phyloP scores from a whole-genome alignment of 1,140 invertebrate species.

The Laupala kohalensis region DNA sequence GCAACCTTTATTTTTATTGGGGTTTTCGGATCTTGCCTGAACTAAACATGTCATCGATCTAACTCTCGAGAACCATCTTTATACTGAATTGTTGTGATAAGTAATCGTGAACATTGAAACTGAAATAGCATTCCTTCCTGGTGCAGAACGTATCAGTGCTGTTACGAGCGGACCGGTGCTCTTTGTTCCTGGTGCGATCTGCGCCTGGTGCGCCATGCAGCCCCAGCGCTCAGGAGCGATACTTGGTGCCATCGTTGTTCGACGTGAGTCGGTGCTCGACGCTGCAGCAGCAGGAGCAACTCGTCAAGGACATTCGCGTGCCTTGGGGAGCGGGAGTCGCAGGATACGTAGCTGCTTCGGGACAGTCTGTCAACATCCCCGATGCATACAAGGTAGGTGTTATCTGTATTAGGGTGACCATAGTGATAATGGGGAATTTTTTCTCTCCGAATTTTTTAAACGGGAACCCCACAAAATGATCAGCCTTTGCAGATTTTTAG shows the following conservation, averaged over 20 bases:
- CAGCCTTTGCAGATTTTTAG: no score
- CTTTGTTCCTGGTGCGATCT: slow-evolving; percentile 66
- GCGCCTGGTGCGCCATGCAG: slow-evolving; percentile 13
- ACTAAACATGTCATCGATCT: no score
- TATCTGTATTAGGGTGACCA: no score
- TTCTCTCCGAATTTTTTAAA: no score
- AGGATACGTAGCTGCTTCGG: slow-evolving; percentile 84
- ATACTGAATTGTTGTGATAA: no score
- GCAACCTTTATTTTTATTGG: no score
- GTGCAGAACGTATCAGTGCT: slow-evolving; percentile 84
- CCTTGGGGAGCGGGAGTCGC: slow-evolving; percentile 84
- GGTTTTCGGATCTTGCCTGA: no score
- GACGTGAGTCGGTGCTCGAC: slow-evolving; percentile 85
- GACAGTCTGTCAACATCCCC: slow-evolving; percentile 84
- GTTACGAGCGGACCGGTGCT: slow-evolving; percentile 82
- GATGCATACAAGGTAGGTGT: slow-evolving; percentile 80
- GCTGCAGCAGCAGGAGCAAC: slow-evolving; percentile 78
- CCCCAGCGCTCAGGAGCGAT: slow-evolving; percentile 28
- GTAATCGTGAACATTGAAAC: no score
- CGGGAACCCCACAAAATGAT: no score
- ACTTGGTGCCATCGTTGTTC: slow-evolving; percentile 83
- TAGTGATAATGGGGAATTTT: no score
- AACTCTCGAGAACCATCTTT: no score
- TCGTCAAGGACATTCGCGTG: slow-evolving; percentile 75
- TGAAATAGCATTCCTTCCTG: no score